Evolutionary conservation across 2,888 invertebrate species (phyloP), one percentile per base, ranked within the genome.

Genomic region (Sericinus montela): DNA sequence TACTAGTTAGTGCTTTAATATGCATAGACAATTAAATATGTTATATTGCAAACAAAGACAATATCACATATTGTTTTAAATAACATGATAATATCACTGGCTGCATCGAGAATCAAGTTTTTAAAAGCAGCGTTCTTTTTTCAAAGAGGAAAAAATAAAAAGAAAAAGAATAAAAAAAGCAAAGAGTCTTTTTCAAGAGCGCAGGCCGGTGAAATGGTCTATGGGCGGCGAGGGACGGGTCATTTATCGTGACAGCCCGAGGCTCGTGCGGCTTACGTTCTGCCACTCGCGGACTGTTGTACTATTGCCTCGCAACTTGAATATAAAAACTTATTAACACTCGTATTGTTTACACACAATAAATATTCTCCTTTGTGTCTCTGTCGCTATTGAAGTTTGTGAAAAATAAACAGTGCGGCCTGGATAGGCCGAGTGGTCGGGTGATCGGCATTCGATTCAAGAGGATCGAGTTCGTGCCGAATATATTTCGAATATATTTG

Each of bases 201-300:
- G 63, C 67, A 64, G 72, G 66, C 72, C 75, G 61, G 79, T 78
- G 77, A 76, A 77, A 80, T 80, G 75, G 83, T 81, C 73, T 75
- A 80, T 77, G 80, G 80, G 75, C 79, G 75, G 75, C 65, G 60
- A 63, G 63, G 65, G 72, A 59, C 59, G 60, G 78, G 71, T 76
- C 80, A 69, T 76, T 75, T 75, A 75, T 85, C 87, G 87, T 87
- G 87, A 86, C 75, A 59, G 79, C 87, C 85, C 57, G 60, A 47
- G 83, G 86, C 83, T 68, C 67, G 66, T 63, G 68, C 69, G 59
- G 69, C 67, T 72, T 73, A 75, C 79, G 74, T 75, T 75, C 76
- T 74, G 79, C 70, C 72, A 70, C 69, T 72, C 71, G 66, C 60
- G 63, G 55, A 58, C 63, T 65, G 69, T 65, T 59, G 55, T 54